Base-by-base conservation (phyloP, 2,888 invertebrate genomes). In the Temnothorax unifasciatus region DNA sequence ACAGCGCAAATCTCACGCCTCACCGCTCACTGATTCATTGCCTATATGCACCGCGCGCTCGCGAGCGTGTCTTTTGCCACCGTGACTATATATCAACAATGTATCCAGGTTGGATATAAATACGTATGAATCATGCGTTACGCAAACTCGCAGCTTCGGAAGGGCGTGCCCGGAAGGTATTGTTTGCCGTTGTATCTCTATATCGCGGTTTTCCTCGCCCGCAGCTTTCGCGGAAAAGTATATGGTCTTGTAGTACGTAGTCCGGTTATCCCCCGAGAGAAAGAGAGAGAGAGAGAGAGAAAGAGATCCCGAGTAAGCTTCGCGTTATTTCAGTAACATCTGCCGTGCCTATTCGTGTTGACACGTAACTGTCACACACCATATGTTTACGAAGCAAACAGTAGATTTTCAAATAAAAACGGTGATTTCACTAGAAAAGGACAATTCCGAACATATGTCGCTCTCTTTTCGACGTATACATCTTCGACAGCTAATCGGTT, bases 111-210 rank as follows among this genome's bases (percentile, higher is more conserved):
- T 59, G 85, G 84, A 64, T 83, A 85, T 81, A 87, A 86, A 85
- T 74, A 85, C 77, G 73, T 85, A 83, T 90, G 90, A 91, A 90
- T 91, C 91, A 90, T 82, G 75, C 75, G 68, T 90, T 85, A 83
- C 84, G 86, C 88, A 87, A 87, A 66, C 59, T 21, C 47, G 59
- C 13, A 41, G 59, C 82, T 44, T 75, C 63, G 82, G 52, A 82
- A 63, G 82, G 82, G 82, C 75, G 82, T 82, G 82, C 21, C 82
- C 82, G 63, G 73, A 82, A 82, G 50, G 63, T 82, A 82, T 82
- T 47, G 75, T 75, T 69, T 63, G 79, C 47, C 71, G 25, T 9
- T 50, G 21, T 73, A 38, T 79, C 47, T 73, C 41, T 21, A 3
- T 21, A 38, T n/a, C 79, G 73, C 59, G 79, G 38, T 81, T 81